Percentiles rank a stretch among this genome's conserved stretches.
Conservation (phyloP, 2,888 invertebrate species). For the Folsomia candida region DNA sequence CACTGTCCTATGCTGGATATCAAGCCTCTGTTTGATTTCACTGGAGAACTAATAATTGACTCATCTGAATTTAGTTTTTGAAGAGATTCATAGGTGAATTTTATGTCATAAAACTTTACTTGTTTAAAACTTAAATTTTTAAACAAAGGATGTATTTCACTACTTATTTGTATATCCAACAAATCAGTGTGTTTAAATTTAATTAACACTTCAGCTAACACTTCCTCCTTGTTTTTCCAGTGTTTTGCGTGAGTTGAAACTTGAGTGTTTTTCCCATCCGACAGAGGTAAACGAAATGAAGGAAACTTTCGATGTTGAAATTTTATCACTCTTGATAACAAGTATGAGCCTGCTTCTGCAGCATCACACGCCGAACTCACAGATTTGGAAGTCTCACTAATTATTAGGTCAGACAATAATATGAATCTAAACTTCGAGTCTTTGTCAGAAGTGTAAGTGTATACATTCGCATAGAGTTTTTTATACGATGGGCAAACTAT, state of each 20-base stretch:
- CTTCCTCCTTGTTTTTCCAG: background rate
- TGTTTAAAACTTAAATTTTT: background rate
- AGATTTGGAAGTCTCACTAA: background rate
- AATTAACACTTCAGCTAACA: background rate
- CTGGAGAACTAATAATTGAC: background rate
- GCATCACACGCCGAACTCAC: background rate
- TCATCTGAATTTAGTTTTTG: background rate
- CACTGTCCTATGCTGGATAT: background rate
- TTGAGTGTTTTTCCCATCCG: background rate
- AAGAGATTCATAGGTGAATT: background rate
- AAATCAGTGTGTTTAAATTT: background rate
- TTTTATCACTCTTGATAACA: background rate
- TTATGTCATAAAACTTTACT: background rate
- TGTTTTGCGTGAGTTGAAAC: background rate
- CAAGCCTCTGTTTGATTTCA: background rate
- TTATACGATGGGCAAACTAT: background rate
- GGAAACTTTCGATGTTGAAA: background rate
- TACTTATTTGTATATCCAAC: background rate
- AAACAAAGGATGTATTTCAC: background rate
- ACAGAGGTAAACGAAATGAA: background rate
- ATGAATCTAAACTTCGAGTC: background rate
- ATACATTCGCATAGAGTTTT: background rate
- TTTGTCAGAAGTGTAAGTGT: background rate
- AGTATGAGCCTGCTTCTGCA: background rate
- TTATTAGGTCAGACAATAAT: background rate